These are phyloP conservation scores for Ceyx margarethae DNA, from an alignment of 2,113 vertebrate genomes.

Conservation along the genomic window DNA sequence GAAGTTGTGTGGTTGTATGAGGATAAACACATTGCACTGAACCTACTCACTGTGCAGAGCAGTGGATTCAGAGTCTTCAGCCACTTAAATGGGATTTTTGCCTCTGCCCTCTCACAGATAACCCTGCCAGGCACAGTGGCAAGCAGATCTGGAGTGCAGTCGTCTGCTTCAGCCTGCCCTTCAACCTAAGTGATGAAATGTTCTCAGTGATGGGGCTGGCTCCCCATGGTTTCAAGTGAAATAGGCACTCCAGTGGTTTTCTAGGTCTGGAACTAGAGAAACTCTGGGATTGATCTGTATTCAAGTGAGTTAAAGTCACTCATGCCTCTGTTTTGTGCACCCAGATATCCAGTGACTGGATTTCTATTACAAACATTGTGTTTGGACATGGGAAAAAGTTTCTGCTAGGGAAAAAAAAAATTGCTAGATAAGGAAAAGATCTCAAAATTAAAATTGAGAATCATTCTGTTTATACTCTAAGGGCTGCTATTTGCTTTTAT, in stretches of 20 bases:
- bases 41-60: not conserved
- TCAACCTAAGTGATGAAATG: not conserved
- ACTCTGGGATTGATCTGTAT: not conserved
- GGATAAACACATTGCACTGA: not conserved
- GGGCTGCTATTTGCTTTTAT: slow-evolving; percentile 33
- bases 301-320: not conserved
- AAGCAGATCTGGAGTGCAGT: not conserved
- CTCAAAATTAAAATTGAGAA: slow-evolving; percentile 33
- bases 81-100: not conserved
- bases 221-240: not conserved
- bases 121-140: not conserved
- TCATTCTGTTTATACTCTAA: slow-evolving; percentile 55
- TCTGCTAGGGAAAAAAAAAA: slow-evolving; percentile 12
- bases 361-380: not conserved
- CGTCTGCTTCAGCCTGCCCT: not conserved
- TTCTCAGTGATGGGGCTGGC: not conserved
- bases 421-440: slow-evolving; percentile 36
- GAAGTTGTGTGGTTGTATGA: not conserved
- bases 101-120: not conserved
- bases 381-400: not conserved
- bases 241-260: not conserved
- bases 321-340: not conserved
- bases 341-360: not conserved
- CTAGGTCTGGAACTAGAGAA: not conserved
- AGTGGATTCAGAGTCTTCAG: not conserved